Evolutionary conservation across 2,888 invertebrate genomes (phyloP).

Genomic region (Bruchidius siliquastri): DNA sequence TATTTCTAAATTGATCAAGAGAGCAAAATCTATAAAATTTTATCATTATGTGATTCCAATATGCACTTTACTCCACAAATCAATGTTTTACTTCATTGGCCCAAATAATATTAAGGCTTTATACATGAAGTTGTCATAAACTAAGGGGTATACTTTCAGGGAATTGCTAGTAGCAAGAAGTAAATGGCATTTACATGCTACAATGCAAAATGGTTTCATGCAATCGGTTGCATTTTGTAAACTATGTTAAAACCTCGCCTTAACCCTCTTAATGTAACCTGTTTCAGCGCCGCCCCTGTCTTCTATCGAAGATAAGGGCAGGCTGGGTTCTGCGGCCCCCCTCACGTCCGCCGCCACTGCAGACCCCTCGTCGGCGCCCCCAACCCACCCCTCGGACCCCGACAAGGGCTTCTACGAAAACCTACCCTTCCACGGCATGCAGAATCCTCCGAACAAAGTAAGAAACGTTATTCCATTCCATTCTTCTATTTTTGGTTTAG

Average conservation of each 20-base stretch:
- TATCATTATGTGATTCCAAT: too few species aligned
- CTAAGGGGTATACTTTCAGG: too few species aligned
- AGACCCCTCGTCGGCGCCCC: slow-evolving; percentile 69
- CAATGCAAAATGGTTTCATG: too few species aligned
- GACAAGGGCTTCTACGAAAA: slow-evolving; percentile 88
- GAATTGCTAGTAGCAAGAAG: too few species aligned
- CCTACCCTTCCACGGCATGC: slow-evolving; percentile 90
- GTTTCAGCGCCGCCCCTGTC: slow-evolving; percentile 49
- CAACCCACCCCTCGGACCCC: slow-evolving; percentile 65
- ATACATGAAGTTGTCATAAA: too few species aligned
- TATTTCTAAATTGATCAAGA: too few species aligned
- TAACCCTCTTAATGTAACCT: background rate
- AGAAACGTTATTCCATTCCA: slow-evolving; percentile 29
- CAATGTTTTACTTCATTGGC: too few species aligned
- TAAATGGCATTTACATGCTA: too few species aligned
- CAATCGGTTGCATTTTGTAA: too few species aligned
- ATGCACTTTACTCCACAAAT: too few species aligned
- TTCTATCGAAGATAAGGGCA: slow-evolving; percentile 51
- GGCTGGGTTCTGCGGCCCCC: slow-evolving; percentile 47
- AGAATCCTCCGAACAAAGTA: slow-evolving; percentile 93
- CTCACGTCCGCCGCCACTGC: slow-evolving; percentile 43
- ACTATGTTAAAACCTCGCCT: background rate
- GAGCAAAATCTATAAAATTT: too few species aligned
- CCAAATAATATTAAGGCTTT: too few species aligned
- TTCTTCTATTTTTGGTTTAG: background rate